Percentiles rank a stretch among this genome's conserved stretches.
phyloP scores from a whole-genome alignment of 2,797 vertebrate genomes.

The Tiaroga cobitis region DNA sequence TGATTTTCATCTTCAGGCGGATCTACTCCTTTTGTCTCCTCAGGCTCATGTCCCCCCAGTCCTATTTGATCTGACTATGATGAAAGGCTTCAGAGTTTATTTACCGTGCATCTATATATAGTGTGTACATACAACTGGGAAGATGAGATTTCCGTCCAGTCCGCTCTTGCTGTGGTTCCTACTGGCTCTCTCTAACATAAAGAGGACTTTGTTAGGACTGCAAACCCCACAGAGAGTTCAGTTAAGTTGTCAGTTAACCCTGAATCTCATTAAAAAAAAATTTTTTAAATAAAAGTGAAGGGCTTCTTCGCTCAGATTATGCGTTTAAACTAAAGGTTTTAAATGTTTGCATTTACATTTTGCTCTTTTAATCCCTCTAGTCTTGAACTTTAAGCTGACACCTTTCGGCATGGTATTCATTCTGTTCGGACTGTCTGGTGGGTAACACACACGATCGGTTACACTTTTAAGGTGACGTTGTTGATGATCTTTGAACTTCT shows the following conservation, averaged over 20 bases:
- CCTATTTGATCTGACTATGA: constrained; percentile 52
- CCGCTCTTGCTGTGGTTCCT: constrained; percentile 34
- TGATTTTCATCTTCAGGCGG: constrained; percentile 49
- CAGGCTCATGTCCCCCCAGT: constrained; percentile 46
- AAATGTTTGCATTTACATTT: constrained; percentile 18
- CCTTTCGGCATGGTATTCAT: background rate
- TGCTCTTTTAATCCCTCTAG: background rate
- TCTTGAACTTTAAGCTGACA: background rate
- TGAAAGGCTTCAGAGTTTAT: constrained; percentile 54
- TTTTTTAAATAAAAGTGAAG: constrained; percentile 23
- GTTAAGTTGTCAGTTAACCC: constrained; percentile 18
- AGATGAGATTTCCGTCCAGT: constrained; percentile 39
- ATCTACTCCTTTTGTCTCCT: constrained; percentile 54
- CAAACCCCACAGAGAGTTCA: constrained; percentile 42
- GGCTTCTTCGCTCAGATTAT: constrained; percentile 20
- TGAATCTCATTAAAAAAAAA: constrained; percentile 47
- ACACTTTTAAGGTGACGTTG: background rate
- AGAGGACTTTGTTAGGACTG: constrained; percentile 30
- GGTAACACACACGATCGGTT: background rate
- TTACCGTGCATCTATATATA: constrained; percentile 51
- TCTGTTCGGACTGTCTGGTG: background rate
- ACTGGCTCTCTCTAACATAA: constrained; percentile 31
- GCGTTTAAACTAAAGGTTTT: background rate
- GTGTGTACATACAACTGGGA: constrained; percentile 29
- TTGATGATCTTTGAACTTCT: background rate